These are phyloP conservation scores for Fistularia commersonii DNA, from an alignment of 2,797 vertebrate species.

Conservation along the genomic window DNA sequence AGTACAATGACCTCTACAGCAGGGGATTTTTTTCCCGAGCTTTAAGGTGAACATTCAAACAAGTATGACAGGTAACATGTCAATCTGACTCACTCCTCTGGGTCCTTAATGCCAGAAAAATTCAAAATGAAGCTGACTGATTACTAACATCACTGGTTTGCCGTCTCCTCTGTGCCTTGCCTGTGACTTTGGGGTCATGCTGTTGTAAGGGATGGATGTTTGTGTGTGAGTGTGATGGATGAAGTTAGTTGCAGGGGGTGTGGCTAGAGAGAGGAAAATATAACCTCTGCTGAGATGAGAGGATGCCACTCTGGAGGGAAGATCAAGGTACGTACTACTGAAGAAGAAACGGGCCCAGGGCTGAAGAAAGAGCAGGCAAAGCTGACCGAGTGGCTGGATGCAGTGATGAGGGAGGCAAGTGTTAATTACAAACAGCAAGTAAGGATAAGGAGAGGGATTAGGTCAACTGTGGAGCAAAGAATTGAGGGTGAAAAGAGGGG, in stretches of 20 bases:
- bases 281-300: slow-evolving; percentile 51
- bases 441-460: slow-evolving; percentile 72
- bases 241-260: slow-evolving; percentile 32
- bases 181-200: slow-evolving; percentile 38
- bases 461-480: slow-evolving; percentile 67
- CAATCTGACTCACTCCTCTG: slow-evolving; percentile 11
- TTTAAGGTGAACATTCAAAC: slow-evolving; percentile 5
- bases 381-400: slow-evolving; percentile 67
- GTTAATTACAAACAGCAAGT: slow-evolving; percentile 78
- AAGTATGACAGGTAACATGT: slow-evolving; percentile 32
- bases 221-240: slow-evolving; percentile 34
- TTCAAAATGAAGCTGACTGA: slow-evolving; percentile 42
- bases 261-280: slow-evolving; percentile 22
- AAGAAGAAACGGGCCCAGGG: slow-evolving; percentile 33
- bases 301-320: slow-evolving; percentile 46
- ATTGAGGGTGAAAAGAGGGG: slow-evolving; percentile 47
- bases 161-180: slow-evolving; percentile 14
- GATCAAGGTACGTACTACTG: slow-evolving; percentile 46
- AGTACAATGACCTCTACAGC: slow-evolving; percentile 25
- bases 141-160: slow-evolving; percentile 32
- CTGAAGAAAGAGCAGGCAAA: slow-evolving; percentile 39
- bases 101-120: slow-evolving; percentile 26
- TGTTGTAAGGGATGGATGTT: slow-evolving; percentile 22
- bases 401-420: slow-evolving; percentile 68
- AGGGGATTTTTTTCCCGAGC: slow-evolving; percentile 8